Evolutionary conservation across 2,888 invertebrate species (phyloP).

Genomic region (Liopterus haemorrhoidalis): DNA sequence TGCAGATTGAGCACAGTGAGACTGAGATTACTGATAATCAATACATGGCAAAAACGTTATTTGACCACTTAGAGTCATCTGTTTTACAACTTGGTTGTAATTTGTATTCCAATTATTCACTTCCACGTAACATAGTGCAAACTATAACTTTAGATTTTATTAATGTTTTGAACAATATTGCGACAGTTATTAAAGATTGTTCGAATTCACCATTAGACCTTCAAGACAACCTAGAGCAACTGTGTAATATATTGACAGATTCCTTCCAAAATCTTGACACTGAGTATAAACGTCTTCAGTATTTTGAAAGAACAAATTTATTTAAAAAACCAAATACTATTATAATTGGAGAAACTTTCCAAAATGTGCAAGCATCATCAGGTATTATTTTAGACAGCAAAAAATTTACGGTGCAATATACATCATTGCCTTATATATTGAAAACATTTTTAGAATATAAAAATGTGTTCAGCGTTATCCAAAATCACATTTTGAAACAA

Average conservation of each 20-base stretch:
- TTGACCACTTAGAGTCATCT: no score
- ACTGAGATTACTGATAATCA: no score
- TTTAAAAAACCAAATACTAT: slow-evolving; percentile 2
- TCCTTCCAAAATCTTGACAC: slow-evolving; percentile 5
- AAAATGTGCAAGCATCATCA: not conserved
- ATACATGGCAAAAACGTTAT: no score
- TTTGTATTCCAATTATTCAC: slow-evolving; percentile 3
- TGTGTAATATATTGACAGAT: slow-evolving; percentile 1
- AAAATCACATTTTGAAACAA: not conserved
- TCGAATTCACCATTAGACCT: not conserved
- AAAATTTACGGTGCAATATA: not conserved
- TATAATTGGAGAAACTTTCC: not conserved
- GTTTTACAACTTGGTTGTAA: slow-evolving; percentile 1
- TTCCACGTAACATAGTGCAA: slow-evolving; percentile 3
- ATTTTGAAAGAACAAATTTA: slow-evolving; percentile 2
- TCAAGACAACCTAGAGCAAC: not conserved
- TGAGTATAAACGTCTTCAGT: not conserved
- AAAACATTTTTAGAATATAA: not conserved
- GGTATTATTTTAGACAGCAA: not conserved
- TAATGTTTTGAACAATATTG: not conserved
- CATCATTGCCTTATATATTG: not conserved
- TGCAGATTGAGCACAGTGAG: no score
- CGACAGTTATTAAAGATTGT: not conserved
- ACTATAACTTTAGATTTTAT: not conserved
- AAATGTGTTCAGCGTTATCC: not conserved